Base-by-base conservation (phyloP, 2,888 invertebrate genomes). In the Nephrotoma flavescens region DNA sequence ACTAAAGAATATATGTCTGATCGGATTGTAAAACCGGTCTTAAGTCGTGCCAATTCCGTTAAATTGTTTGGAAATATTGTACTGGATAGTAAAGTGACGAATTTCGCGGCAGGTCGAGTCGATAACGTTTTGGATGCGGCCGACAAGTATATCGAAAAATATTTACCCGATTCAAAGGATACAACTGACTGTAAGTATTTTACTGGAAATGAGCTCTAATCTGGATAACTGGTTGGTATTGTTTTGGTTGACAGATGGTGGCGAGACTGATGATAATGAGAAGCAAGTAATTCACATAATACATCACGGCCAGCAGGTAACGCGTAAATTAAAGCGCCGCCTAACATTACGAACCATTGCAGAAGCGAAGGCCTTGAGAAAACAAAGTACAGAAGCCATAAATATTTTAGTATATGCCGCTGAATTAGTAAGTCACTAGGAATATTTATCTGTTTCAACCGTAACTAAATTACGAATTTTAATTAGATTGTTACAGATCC, bases 61-160 rank as follows among this genome's bases (percentile, higher is more conserved):
- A 96, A 96, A 90, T 94, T 95, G 90, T 93, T 96, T 87, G 95
- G 96, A 0, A 93, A 93, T 3, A 94, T 94, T 0, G 95, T 95
- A 9, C 91, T 95, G 88, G 94, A 94, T 89, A 96, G 95, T 87
- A 93, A 95, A 86, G 93, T 96, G 85, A 95, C 96, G 0, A 93
- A 93, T 1, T 95, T 93, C 88, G 96, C 96, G 0, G 96, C 95
- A 0, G 94, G 95, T 87, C 95, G 93, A 4, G 91, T 96, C 42
- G 96, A 96, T 90, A 94, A 94, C 12, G 96, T 96, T 4, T 92
- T 97, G 85, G 93, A 94, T 88, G 95, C 94, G 31, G 96, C 96
- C 41, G 97, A 97, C 90, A 94, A 95, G 90, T 96, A 96, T 90
- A 95, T 97, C 85, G 96, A 97, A 92, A 96, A 94, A 91, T 96